Base-by-base conservation (phyloP, 2,797 vertebrate species). In the Schizopygopsis pylzovi region DNA sequence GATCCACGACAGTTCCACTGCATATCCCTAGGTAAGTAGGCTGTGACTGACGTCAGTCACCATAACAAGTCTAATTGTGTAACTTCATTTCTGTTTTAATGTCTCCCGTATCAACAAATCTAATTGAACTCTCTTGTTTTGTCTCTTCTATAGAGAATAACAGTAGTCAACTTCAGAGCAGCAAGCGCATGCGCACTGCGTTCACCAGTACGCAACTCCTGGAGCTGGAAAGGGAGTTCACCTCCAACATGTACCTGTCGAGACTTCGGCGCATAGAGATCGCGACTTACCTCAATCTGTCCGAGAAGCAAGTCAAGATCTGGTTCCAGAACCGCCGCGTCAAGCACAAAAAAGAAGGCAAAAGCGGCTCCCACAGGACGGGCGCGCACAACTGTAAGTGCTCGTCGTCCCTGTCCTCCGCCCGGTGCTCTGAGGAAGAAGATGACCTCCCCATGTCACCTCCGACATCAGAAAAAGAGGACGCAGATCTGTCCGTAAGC, bases 311-410 rank as follows among this genome's bases (percentile, higher is more conserved):
- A 93, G 98, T 98, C 90, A 99, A 99, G 93, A 99, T 99, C 92
- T 99, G 98, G 98, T 99, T 99, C 95, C 98, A 99, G 94, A 99
- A 99, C 92, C 97, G 98, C 81, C 94, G 98, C n/a, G 98, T 99
- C 89, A 99, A 99, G 90, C 98, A 99, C 96, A 99, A 99, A 96
- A 99, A 99, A 90, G 98, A 99, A 91, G 97, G 98, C 81, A 99
- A 99, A 92, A 95, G 95, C 88, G 91, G 95, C 90, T 95, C 93
- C 37, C 97, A 96, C 88, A 95, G 97, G 81, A 95, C 95, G n/a
- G 94, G 92, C 0, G 91, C 95, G 47, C 97, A 96, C 83, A 95
- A 93, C 92, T 99, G 98, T 95, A 99, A 98, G 90, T 99, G 98
- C 88, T 96, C 97, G 15, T 93, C 97, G n/a, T 97, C 97, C 37